Conservation (phyloP, 2,888 invertebrate genomes). For the Autographa pulchrina region DNA sequence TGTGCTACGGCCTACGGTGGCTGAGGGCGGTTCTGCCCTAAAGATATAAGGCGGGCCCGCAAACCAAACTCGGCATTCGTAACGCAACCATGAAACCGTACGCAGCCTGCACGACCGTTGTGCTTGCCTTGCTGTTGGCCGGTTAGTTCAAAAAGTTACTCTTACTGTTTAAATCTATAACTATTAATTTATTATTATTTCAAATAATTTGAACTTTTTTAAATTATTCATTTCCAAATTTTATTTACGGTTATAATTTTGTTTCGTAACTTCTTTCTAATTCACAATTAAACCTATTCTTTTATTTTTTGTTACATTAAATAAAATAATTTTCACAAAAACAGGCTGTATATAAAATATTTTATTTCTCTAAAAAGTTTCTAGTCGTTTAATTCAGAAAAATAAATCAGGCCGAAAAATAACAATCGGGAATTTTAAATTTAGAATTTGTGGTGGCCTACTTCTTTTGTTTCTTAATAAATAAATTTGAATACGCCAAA, state of each 20-base stretch:
- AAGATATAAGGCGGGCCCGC: slow-evolving; percentile 76
- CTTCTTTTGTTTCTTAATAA: slow-evolving; percentile 10
- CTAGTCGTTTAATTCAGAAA: background rate
- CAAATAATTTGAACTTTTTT: slow-evolving; percentile 5
- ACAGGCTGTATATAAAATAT: background rate
- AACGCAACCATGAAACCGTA: slow-evolving; percentile 75
- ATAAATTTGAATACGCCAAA: background rate
- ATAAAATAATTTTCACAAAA: background rate
- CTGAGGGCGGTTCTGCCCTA: slow-evolving; percentile 71
- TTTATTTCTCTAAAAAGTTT: background rate
- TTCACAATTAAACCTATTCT: background rate
- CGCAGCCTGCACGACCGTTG: slow-evolving; percentile 72
- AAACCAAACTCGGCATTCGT: slow-evolving; percentile 72
- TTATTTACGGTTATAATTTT: background rate
- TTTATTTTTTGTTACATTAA: background rate
- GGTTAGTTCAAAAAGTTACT: slow-evolving; percentile 71
- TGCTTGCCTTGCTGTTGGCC: slow-evolving; percentile 77
- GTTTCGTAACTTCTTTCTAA: background rate
- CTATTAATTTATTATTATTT: background rate
- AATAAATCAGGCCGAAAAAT: background rate
- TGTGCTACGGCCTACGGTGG: slow-evolving; percentile 58
- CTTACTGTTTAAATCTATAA: slow-evolving; percentile 34
- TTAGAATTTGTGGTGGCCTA: background rate
- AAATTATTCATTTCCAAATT: background rate
- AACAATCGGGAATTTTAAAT: slow-evolving; percentile 6